phyloP scores from a whole-genome alignment of 2,797 vertebrate species.

The Nothura maculosa region DNA sequence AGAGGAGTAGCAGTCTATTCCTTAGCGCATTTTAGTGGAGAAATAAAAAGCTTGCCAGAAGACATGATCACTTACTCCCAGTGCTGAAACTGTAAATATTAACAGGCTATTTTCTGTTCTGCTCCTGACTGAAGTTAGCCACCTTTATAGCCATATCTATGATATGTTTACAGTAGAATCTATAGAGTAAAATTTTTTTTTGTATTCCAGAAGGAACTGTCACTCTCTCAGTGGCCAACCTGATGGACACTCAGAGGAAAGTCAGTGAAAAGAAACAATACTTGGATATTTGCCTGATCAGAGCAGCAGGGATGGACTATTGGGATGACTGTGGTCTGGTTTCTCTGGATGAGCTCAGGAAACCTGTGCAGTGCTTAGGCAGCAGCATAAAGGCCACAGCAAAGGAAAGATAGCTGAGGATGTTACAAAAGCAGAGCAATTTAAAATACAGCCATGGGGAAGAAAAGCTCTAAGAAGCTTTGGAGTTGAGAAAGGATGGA shows the following conservation, averaged over 20 bases:
- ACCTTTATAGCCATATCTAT: background rate
- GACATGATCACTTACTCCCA: background rate
- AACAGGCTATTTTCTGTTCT: background rate
- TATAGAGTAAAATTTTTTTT: background rate
- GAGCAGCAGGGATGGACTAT: background rate
- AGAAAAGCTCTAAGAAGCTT: background rate
- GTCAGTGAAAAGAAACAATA: background rate
- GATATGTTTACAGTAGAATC: background rate
- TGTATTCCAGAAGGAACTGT: background rate
- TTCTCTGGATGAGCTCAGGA: background rate
- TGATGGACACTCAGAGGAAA: background rate
- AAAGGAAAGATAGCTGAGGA: background rate
- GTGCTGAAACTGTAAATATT: background rate
- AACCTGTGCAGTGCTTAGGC: background rate
- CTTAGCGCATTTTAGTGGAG: background rate
- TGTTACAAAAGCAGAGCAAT: background rate
- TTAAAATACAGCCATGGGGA: background rate
- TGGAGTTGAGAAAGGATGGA: background rate
- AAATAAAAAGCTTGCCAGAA: background rate
- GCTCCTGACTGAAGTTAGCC: background rate
- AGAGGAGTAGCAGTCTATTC: background rate
- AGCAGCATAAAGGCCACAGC: background rate
- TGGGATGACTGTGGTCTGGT: rapidly evolving
- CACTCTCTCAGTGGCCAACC: too few species aligned
- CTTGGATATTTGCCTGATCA: background rate